These are phyloP conservation scores for Dendropsophus ebraccatus DNA, from an alignment of 2,113 vertebrate species.

Conservation along the genomic window DNA sequence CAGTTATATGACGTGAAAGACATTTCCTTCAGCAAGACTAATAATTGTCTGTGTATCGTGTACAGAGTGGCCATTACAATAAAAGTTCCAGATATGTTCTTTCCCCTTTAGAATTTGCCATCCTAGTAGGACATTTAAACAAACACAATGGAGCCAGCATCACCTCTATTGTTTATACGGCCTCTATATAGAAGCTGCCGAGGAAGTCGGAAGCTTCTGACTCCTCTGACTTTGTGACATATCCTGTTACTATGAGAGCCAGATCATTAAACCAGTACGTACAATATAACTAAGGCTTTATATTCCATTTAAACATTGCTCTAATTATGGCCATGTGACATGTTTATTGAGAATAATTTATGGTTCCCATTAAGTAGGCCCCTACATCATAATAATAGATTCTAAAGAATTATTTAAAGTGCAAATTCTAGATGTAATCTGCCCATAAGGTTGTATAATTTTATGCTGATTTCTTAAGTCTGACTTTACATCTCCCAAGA, in stretches of 20 bases:
- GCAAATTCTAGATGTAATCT: background rate
- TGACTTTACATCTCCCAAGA: background rate
- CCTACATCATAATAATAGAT: constrained; percentile 19
- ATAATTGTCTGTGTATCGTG: constrained; percentile 9
- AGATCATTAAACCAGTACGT: background rate
- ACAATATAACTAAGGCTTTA: constrained; percentile 27
- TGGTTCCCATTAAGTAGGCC: background rate
- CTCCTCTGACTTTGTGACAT: constrained; percentile 10
- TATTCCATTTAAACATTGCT: background rate
- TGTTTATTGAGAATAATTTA: constrained; percentile 36
- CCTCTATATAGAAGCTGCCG: constrained; percentile 21
- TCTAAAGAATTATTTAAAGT: background rate
- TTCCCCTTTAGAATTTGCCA: background rate
- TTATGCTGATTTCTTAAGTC: background rate
- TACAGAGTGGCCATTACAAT: constrained; percentile 24
- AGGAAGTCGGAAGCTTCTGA: constrained; percentile 2
- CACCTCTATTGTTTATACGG: constrained; percentile 37
- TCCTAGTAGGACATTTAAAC: constrained; percentile 19
- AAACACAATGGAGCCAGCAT: constrained; percentile 50
- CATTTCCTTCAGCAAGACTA: background rate
- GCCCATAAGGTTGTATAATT: background rate
- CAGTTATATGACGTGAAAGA: constrained; percentile 10
- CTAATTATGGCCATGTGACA: background rate
- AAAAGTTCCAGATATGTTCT: constrained; percentile 9
- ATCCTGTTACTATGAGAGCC: constrained; percentile 14